Evolutionary conservation across 2,888 invertebrate species (phyloP).

Genomic region (Drosophila histrio): DNA sequence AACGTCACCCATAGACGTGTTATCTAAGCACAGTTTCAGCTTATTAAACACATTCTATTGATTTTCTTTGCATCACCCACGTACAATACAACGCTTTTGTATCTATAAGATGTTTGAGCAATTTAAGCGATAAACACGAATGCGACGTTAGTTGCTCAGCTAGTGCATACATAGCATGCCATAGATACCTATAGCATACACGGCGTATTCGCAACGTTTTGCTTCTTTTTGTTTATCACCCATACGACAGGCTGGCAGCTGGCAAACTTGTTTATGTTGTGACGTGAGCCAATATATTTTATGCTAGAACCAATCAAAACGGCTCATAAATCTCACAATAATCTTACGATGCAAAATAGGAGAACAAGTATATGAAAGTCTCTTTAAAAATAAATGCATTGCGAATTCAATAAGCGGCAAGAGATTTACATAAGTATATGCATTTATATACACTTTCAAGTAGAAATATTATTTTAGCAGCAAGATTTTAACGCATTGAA

Average conservation of each 20-base stretch:
- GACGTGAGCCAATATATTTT: constrained; percentile 54
- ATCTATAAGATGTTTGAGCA: constrained; percentile 58
- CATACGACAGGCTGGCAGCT: constrained; percentile 12
- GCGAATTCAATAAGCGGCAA: constrained; percentile 38
- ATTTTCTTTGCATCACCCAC: constrained; percentile 45
- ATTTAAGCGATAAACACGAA: constrained; percentile 66
- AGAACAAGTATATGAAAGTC: constrained; percentile 6
- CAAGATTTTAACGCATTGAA: neutral
- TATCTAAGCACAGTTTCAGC: constrained; percentile 62
- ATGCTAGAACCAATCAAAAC: constrained; percentile 42
- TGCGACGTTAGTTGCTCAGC: constrained; percentile 42
- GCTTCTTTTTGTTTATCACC: constrained; percentile 35
- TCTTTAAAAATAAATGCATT: constrained; percentile 24
- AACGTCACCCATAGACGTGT: constrained; percentile 49
- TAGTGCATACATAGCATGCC: constrained; percentile 24
- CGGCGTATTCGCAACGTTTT: constrained; percentile 43
- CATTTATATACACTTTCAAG: neutral
- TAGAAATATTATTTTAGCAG: neutral
- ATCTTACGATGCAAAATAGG: constrained; percentile 7
- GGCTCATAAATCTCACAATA: constrained; percentile 53
- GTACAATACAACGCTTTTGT: constrained; percentile 34
- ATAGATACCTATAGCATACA: constrained; percentile 8
- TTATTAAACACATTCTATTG: constrained; percentile 67
- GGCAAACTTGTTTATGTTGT: constrained; percentile 46
- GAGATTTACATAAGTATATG: constrained; percentile 25